These are phyloP conservation scores for Urocynchramus pylzowi DNA, from an alignment of 2,113 vertebrate genomes.

Conservation along the genomic window DNA sequence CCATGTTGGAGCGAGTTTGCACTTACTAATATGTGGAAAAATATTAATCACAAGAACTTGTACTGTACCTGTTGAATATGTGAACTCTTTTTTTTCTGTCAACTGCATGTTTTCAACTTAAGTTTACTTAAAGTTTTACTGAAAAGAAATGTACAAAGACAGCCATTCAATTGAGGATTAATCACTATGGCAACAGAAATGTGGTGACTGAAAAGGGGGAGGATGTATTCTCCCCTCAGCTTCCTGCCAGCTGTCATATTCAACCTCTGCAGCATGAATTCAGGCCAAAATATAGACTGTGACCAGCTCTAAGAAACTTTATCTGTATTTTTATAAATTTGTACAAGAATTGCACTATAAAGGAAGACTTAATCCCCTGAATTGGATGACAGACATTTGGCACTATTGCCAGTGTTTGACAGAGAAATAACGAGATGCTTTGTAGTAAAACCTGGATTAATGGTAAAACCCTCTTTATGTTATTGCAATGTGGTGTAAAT, in stretches of 20 bases:
- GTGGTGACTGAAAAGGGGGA: slow-evolving; percentile 71
- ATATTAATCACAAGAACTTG: slow-evolving; percentile 36
- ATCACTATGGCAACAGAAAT: slow-evolving; percentile 76
- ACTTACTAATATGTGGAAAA: slow-evolving; percentile 39
- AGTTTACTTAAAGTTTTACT: slow-evolving; percentile 77
- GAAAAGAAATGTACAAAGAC: slow-evolving; percentile 80
- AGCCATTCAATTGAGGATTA: slow-evolving; percentile 80
- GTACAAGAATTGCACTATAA: slow-evolving; percentile 76
- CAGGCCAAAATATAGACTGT: slow-evolving; percentile 76
- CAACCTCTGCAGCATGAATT: slow-evolving; percentile 71
- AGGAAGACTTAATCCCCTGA: slow-evolving; percentile 79
- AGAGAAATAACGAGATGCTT: slow-evolving; percentile 77
- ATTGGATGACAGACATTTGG: slow-evolving; percentile 80
- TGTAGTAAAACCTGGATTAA: slow-evolving; percentile 83
- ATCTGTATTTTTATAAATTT: slow-evolving; percentile 83
- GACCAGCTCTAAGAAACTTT: slow-evolving; percentile 76
- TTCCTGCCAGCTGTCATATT: slow-evolving; percentile 84
- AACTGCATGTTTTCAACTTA: slow-evolving; percentile 70
- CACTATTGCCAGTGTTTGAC: slow-evolving; percentile 73
- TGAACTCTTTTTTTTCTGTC: slow-evolving; percentile 16
- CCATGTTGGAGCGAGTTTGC: slow-evolving; percentile 13
- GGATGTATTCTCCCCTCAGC: slow-evolving; percentile 73
- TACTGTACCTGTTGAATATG: slow-evolving; percentile 59
- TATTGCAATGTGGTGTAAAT: slow-evolving; percentile 78
- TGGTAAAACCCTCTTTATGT: slow-evolving; percentile 80